phyloP scores from a whole-genome alignment of 2,888 invertebrate species.

The Sinopyrophorus schimmeli region DNA sequence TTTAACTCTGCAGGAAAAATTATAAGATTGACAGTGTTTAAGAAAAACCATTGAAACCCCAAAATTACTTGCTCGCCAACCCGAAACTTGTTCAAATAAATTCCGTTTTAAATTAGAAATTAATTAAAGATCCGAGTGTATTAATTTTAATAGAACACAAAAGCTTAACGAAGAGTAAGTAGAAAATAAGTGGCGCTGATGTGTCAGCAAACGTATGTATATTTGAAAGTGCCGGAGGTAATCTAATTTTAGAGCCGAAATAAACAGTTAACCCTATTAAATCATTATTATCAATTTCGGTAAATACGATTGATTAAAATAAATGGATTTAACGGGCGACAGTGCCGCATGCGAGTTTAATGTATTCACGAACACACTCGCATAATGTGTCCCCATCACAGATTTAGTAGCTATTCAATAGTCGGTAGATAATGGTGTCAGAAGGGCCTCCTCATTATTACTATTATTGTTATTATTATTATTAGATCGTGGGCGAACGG shows the following conservation, averaged over 20 bases:
- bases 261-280: constrained; percentile 23
- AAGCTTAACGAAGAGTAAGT: too few species aligned
- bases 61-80: too few species aligned
- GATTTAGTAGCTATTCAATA: constrained; percentile 13
- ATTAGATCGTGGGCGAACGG: constrained; percentile 6
- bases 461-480: constrained; percentile 12
- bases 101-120: too few species aligned
- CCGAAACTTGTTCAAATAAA: too few species aligned
- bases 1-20: too few species aligned
- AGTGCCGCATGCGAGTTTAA: constrained; percentile 12
- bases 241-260: constrained; percentile 18
- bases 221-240: constrained; percentile 3
- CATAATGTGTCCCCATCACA: neutral
- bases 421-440: constrained; percentile 7
- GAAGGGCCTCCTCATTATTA: constrained; percentile 4
- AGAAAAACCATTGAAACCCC: too few species aligned
- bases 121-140: too few species aligned
- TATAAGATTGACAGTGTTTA: too few species aligned
- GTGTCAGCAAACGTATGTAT: too few species aligned
- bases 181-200: too few species aligned
- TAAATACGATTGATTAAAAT: constrained; percentile 26
- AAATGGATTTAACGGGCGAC: constrained; percentile 15
- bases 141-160: too few species aligned
- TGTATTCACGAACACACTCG: constrained; percentile 18
- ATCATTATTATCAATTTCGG: constrained; percentile 28